phyloP scores from a whole-genome alignment of 2,888 invertebrate species.

The Drosophila ustulata region DNA sequence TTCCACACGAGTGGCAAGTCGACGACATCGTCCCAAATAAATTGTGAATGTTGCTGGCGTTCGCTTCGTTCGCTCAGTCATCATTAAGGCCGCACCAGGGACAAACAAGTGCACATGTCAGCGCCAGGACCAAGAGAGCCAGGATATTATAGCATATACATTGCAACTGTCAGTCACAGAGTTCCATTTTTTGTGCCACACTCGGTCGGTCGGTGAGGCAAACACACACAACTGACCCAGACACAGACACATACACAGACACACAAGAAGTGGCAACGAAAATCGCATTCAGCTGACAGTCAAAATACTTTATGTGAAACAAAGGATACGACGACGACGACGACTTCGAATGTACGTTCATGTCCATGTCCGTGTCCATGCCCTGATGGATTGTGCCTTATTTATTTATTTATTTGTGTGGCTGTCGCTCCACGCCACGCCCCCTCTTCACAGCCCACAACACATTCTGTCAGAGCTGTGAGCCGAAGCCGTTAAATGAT shows the following conservation, averaged over 20 bases:
- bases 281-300: slow-evolving; percentile 69
- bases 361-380: slow-evolving; percentile 45
- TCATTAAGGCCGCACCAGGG: slow-evolving; percentile 79
- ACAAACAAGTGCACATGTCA: slow-evolving; percentile 83
- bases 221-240: slow-evolving; percentile 68
- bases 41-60: slow-evolving; percentile 61
- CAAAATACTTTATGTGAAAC: slow-evolving; percentile 76
- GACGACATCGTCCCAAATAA: slow-evolving; percentile 59
- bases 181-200: slow-evolving; percentile 57
- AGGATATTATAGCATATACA: slow-evolving; percentile 79
- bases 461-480: background rate
- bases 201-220: slow-evolving; percentile 51
- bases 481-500: slow-evolving; percentile 81
- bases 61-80: slow-evolving; percentile 69
- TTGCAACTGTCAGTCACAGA: slow-evolving; percentile 77
- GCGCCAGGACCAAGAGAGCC: slow-evolving; percentile 57
- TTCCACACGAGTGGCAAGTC: slow-evolving; percentile 71
- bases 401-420: slow-evolving; percentile 71
- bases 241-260: slow-evolving; percentile 25
- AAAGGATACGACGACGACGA: slow-evolving; percentile 51
- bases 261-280: slow-evolving; percentile 45
- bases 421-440: slow-evolving; percentile 6
- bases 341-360: slow-evolving; percentile 15
- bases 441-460: background rate
- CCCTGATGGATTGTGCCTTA: slow-evolving; percentile 71